phyloP scores from a whole-genome alignment of 2,113 vertebrate genomes.

The Coreoperca whiteheadi region DNA sequence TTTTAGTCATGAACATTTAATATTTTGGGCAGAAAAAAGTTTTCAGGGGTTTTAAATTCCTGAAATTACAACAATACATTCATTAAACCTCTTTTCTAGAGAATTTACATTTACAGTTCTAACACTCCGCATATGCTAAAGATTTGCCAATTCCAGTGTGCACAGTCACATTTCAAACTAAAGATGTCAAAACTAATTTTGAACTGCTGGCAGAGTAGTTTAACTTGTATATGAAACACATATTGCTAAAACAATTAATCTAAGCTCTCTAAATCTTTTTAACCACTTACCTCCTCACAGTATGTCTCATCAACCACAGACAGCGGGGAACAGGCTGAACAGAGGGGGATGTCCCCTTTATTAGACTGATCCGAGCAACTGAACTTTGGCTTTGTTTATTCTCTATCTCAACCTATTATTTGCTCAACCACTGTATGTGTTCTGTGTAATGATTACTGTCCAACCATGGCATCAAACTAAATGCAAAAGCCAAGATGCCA shows the following conservation, averaged over 20 bases:
- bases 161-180: background rate
- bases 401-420: slow-evolving; percentile 35
- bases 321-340: slow-evolving; percentile 8
- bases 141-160: background rate
- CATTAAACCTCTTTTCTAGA: background rate
- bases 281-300: slow-evolving; percentile 45
- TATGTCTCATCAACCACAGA: slow-evolving; percentile 11
- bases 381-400: slow-evolving; percentile 77
- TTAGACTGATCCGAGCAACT: background rate
- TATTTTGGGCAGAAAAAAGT: background rate
- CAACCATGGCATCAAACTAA: background rate
- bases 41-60: background rate
- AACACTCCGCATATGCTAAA: background rate
- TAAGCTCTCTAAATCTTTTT: background rate
- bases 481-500: background rate
- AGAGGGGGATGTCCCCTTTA: slow-evolving; percentile 28
- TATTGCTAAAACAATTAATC: background rate
- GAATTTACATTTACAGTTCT: background rate
- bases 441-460: slow-evolving; percentile 55
- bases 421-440: slow-evolving; percentile 41
- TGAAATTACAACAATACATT: background rate
- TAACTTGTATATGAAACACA: background rate
- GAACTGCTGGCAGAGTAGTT: background rate
- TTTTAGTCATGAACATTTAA: background rate
- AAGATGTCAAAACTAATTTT: background rate